Percentiles rank a stretch among this genome's conserved stretches.
These are phyloP conservation scores for Chydorus sphaericus DNA, from an alignment of 2,888 invertebrate species.

Conservation along the genomic window DNA sequence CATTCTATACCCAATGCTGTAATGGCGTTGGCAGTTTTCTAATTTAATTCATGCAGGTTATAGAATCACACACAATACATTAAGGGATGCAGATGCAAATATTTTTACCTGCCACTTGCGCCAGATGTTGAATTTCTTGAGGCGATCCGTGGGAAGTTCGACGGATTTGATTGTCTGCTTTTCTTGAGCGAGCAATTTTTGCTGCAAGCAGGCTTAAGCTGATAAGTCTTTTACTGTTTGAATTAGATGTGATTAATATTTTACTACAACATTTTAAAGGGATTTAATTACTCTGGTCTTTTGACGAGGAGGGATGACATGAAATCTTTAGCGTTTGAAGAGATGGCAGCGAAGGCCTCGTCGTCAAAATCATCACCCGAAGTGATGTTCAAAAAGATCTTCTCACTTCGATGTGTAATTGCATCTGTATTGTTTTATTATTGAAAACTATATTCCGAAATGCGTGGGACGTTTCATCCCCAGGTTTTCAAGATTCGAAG, in stretches of 20 bases:
- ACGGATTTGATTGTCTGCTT: constrained; percentile 48
- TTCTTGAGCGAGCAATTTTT: constrained; percentile 59
- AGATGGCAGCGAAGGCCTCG: constrained; percentile 68
- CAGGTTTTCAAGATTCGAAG: too few relatives aligned
- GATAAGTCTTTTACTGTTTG: constrained; percentile 42
- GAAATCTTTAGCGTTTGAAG: constrained; percentile 69
- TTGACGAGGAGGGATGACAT: constrained; percentile 58
- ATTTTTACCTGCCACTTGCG: constrained; percentile 64
- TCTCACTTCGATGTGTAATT: too few relatives aligned
- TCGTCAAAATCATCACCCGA: constrained; percentile 76
- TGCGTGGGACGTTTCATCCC: too few relatives aligned
- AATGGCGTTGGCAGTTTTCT: constrained; percentile 73
- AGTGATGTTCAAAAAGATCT: constrained; percentile 78
- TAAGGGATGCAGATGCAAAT: background rate
- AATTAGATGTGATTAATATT: background rate
- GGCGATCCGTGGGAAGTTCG: constrained; percentile 59
- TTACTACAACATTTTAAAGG: background rate
- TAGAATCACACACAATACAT: constrained; percentile 2
- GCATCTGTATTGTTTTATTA: too few relatives aligned
- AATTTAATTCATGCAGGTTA: constrained; percentile 17
- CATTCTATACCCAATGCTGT: constrained; percentile 61
- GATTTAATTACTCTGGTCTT: constrained; percentile 45
- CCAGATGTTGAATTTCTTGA: constrained; percentile 63
- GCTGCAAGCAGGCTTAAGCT: constrained; percentile 53
- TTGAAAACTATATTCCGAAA: too few relatives aligned